phyloP scores from a whole-genome alignment of 2,888 invertebrate genomes.

The Plebejus argus region DNA sequence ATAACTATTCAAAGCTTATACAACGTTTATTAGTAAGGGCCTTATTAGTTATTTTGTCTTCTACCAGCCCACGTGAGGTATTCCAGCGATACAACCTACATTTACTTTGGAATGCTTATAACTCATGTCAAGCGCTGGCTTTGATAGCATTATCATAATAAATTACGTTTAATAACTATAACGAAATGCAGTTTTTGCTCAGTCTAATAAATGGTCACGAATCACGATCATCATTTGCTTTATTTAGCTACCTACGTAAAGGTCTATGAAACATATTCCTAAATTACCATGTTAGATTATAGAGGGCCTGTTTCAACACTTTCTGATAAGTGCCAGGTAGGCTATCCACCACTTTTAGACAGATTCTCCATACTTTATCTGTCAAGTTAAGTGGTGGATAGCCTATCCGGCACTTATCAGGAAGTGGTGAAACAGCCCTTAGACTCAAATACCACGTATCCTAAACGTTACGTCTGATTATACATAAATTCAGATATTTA shows the following conservation, averaged over 20 bases:
- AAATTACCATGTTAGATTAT: not conserved
- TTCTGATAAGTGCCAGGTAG: too few species aligned
- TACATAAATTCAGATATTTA: not conserved
- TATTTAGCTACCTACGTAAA: not conserved
- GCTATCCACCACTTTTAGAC: too few species aligned
- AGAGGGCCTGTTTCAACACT: too few species aligned
- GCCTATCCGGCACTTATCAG: too few species aligned
- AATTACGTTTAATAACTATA: not conserved
- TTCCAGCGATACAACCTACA: slow-evolving; percentile 1
- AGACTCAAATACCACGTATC: not conserved
- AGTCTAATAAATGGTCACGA: not conserved
- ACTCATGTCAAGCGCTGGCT: slow-evolving; percentile 18
- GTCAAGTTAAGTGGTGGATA: too few species aligned
- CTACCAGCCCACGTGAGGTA: slow-evolving; percentile 6
- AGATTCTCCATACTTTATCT: too few species aligned
- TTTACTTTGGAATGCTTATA: slow-evolving; percentile 25
- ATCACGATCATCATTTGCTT: not conserved
- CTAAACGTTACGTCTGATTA: not conserved
- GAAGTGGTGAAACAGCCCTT: not conserved
- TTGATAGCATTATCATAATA: slow-evolving; percentile 21
- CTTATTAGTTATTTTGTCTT: slow-evolving; percentile 26
- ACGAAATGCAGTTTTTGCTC: slow-evolving; percentile 5
- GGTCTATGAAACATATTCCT: not conserved
- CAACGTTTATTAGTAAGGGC: too few species aligned
- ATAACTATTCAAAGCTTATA: too few species aligned